phyloP scores from a whole-genome alignment of 2,113 vertebrate genomes.

The Halcyon senegalensis region DNA sequence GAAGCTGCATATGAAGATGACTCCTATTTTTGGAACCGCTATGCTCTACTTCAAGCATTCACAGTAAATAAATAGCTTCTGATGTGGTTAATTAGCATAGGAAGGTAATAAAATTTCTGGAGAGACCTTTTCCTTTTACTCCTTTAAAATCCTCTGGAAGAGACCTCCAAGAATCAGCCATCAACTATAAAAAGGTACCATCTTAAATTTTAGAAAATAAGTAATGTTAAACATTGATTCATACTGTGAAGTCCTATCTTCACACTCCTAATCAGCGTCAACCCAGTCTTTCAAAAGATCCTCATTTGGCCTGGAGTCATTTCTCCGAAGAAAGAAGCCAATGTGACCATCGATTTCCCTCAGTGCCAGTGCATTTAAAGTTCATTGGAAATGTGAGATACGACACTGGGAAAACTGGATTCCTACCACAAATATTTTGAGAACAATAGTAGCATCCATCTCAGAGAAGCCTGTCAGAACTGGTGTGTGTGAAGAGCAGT shows the following conservation, averaged over 20 bases:
- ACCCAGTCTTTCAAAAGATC: slow-evolving; percentile 49
- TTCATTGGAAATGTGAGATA: not conserved
- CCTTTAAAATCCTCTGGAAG: slow-evolving; percentile 46
- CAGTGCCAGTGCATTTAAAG: slow-evolving; percentile 13
- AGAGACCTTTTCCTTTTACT: not conserved
- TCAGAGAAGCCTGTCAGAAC: not conserved
- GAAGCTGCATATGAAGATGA: slow-evolving; percentile 49
- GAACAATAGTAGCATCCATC: not conserved
- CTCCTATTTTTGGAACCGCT: slow-evolving; percentile 46
- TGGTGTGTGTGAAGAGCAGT: not conserved
- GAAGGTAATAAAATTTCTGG: slow-evolving; percentile 9
- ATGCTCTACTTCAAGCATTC: slow-evolving; percentile 59
- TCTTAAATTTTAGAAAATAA: slow-evolving; percentile 52
- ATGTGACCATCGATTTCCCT: not conserved
- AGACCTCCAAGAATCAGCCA: slow-evolving; percentile 4
- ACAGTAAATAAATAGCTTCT: slow-evolving; percentile 72
- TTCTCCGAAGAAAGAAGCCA: slow-evolving; percentile 30
- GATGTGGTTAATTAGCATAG: slow-evolving; percentile 28
- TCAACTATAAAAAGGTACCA: slow-evolving; percentile 65
- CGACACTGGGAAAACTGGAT: not conserved
- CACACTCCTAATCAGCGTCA: slow-evolving; percentile 65
- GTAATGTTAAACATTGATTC: slow-evolving; percentile 1
- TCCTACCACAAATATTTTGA: not conserved
- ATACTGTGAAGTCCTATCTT: slow-evolving; percentile 51
- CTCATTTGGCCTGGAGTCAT: not conserved